phyloP scores from a whole-genome alignment of 2,888 invertebrate genomes.

The Drosophila glabriapex region DNA sequence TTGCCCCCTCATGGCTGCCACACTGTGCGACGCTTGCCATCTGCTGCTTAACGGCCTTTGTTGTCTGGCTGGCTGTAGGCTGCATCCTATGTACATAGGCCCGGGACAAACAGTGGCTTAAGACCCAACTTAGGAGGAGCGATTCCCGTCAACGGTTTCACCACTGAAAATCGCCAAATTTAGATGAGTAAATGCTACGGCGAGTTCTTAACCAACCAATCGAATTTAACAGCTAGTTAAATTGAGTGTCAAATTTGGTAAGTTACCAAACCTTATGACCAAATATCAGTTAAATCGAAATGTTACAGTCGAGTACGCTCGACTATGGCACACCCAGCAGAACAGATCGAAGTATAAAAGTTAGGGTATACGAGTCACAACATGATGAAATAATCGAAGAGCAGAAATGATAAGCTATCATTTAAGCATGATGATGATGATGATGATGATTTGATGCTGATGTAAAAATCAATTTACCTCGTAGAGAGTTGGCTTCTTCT shows the following conservation, averaged over 20 bases:
- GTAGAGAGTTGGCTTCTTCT: not conserved
- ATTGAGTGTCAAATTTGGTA: not conserved
- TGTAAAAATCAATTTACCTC: not conserved
- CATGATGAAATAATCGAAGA: not conserved
- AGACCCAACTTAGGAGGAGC: not conserved
- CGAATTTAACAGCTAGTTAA: not conserved
- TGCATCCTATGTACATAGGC: not conserved
- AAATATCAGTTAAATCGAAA: not conserved
- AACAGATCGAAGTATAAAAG: not conserved
- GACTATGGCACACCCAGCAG: not conserved
- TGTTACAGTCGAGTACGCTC: not conserved
- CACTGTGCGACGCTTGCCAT: slow-evolving; percentile 14
- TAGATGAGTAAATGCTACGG: not conserved
- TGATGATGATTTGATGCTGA: not conserved
- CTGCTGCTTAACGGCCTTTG: slow-evolving; percentile 26
- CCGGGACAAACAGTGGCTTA: not conserved
- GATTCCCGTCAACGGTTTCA: not conserved
- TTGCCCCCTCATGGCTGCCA: not conserved
- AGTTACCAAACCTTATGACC: not conserved
- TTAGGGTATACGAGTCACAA: not conserved
- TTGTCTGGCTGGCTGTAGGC: slow-evolving; percentile 3
- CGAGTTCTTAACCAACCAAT: not conserved
- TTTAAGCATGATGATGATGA: not conserved
- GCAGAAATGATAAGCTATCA: not conserved
- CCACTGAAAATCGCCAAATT: not conserved